A percentile compares a stretch with the other conserved stretches of the same genome.
Evolutionary conservation across 2,888 invertebrate species (phyloP).

Genomic region (Morpho achilles): DNA sequence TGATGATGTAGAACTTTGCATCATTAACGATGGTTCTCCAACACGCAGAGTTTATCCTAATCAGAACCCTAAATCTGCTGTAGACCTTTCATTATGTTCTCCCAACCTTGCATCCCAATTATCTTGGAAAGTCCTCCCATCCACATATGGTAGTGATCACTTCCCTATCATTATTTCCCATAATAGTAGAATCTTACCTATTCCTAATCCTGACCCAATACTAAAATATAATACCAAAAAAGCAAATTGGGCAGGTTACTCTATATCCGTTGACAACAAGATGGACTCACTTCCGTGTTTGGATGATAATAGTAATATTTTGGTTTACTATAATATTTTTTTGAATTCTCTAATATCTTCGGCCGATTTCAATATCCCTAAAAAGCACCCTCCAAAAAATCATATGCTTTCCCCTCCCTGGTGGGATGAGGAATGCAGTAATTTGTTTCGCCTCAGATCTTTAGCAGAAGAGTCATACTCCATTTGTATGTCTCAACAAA

Average conservation of each 20-base stretch:
- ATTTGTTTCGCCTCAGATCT: background rate
- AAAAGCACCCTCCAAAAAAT: too few species aligned
- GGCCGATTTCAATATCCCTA: too few species aligned
- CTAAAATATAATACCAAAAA: background rate
- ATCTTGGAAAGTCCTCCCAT: too few species aligned
- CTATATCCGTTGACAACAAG: too few species aligned
- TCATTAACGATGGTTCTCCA: background rate
- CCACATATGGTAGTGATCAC: background rate
- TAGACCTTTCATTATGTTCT: too few species aligned
- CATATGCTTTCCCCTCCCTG: background rate
- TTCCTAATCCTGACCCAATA: background rate
- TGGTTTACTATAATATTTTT: too few species aligned
- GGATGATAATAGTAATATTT: too few species aligned
- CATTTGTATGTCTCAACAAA: background rate
- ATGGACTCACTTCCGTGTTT: too few species aligned
- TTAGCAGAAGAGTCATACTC: background rate
- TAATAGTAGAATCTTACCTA: background rate
- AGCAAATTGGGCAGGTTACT: too few species aligned
- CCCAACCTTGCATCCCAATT: too few species aligned
- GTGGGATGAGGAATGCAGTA: background rate
- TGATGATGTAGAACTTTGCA: background rate
- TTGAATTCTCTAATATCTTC: too few species aligned
- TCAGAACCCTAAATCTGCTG: background rate
- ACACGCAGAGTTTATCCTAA: too few species aligned
- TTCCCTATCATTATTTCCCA: background rate